A percentile compares a stretch with the other conserved stretches of the same genome.
Evolutionary conservation across 1,140 invertebrate species (phyloP).

Genomic region (Dufourea novaeangliae): DNA sequence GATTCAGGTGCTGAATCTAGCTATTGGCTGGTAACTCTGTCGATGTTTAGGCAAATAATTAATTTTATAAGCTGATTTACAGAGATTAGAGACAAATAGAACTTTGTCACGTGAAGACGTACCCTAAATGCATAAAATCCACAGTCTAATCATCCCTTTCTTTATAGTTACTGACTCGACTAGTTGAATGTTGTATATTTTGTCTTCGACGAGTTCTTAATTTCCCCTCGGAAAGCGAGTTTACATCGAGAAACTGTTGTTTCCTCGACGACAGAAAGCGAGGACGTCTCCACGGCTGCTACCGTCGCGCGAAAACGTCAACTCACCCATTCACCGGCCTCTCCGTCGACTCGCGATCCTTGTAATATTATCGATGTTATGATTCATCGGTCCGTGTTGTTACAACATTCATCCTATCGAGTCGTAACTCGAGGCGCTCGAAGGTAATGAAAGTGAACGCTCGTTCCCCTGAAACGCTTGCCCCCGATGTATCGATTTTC

Average conservation of each 20-base stretch:
- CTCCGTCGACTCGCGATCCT: constrained; percentile 5
- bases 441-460: constrained; percentile 29
- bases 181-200: too few species aligned
- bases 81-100: too few species aligned
- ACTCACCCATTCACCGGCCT: constrained; percentile 39
- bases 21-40: too few species aligned
- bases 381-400: constrained; percentile 57
- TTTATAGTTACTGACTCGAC: too few species aligned
- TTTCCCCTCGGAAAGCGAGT: not conserved
- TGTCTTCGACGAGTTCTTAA: not conserved
- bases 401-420: constrained; percentile 57
- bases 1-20: too few species aligned
- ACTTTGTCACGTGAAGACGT: too few species aligned
- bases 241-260: not conserved
- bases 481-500: constrained; percentile 34
- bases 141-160: too few species aligned
- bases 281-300: constrained; percentile 23
- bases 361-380: constrained; percentile 58
- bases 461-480: constrained; percentile 31
- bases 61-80: too few species aligned
- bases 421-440: constrained; percentile 29
- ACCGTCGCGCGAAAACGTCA: constrained; percentile 34
- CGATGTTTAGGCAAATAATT: too few species aligned
- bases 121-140: too few species aligned
- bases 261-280: not conserved